Evolutionary conservation across 2,113 vertebrate genomes (phyloP).

Genomic region (Rattus rattus): DNA sequence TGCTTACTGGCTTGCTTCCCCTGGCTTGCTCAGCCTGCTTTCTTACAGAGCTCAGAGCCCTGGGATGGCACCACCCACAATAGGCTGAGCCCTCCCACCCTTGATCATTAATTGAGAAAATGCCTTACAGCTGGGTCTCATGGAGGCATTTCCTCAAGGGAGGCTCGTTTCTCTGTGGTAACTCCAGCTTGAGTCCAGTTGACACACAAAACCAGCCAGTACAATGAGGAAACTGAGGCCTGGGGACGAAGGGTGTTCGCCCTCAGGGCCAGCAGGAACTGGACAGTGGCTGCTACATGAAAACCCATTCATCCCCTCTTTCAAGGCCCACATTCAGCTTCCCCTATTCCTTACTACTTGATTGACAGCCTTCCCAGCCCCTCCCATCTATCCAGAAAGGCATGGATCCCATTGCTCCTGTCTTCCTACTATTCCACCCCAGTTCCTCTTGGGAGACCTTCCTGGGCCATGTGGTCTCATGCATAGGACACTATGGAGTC

Average conservation of each 20-base stretch:
- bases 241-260: accelerated
- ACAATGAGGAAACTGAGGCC: neutral
- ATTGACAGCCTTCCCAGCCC: neutral
- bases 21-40: too few species aligned
- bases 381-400: neutral
- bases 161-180: too few species aligned
- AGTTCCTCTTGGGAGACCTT: neutral
- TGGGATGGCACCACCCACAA: too few species aligned
- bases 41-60: too few species aligned
- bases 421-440: neutral
- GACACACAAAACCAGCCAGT: too few species aligned
- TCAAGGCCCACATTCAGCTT: neutral
- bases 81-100: too few species aligned
- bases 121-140: too few species aligned
- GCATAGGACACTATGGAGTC: neutral
- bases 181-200: too few species aligned
- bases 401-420: accelerated
- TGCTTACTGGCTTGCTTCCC: too few species aligned
- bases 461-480: accelerated
- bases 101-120: too few species aligned
- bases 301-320: neutral
- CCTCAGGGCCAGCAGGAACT: neutral
- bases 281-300: too few species aligned
- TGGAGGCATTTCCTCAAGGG: too few species aligned
- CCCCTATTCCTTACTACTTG: neutral